Evolutionary conservation across 92 coral and sea anemone genomes (phyloP).

Genomic region (Isaurus tuberculatus): DNA sequence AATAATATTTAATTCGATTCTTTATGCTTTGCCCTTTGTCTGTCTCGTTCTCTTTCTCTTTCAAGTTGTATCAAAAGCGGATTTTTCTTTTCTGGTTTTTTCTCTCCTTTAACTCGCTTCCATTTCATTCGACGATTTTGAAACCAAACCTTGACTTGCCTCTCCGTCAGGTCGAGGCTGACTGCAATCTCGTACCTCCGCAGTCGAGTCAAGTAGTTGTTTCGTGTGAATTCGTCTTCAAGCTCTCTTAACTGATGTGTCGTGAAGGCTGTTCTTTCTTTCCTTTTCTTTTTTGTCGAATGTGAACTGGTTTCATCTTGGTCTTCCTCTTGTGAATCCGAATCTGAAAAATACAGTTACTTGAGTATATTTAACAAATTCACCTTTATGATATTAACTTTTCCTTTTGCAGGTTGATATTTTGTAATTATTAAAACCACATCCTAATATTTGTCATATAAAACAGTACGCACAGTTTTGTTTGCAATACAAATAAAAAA

Average conservation of each 20-base stretch:
- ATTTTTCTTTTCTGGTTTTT: conserved; percentile 95
- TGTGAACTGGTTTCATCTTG: conserved; percentile 25
- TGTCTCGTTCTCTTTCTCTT: conserved; percentile 62
- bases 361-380: too few relatives aligned
- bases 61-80: conserved; percentile 81
- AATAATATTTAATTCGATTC: conserved; percentile 9
- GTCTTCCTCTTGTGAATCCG: conserved; percentile 43
- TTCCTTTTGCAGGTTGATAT: too few relatives aligned
- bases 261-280: conserved; percentile 97
- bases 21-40: conserved; percentile 30
- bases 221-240: conserved; percentile 93
- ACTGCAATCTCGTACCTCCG: conserved; percentile 99
- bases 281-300: conserved; percentile 77
- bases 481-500: too few relatives aligned
- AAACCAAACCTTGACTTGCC: conserved; percentile 98
- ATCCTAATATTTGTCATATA: too few relatives aligned
- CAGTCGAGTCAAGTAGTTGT: conserved; percentile 94
- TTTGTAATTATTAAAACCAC: too few relatives aligned
- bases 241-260: conserved; percentile 97
- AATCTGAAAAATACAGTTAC: too few relatives aligned
- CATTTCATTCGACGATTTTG: conserved; percentile 98
- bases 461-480: too few relatives aligned
- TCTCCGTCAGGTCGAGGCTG: conserved; percentile 94
- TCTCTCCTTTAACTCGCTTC: conserved; percentile 98
- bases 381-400: too few relatives aligned